These are phyloP conservation scores for Oryzias dopingdopingensis DNA, from an alignment of 2,797 vertebrate genomes.

Conservation along the genomic window DNA sequence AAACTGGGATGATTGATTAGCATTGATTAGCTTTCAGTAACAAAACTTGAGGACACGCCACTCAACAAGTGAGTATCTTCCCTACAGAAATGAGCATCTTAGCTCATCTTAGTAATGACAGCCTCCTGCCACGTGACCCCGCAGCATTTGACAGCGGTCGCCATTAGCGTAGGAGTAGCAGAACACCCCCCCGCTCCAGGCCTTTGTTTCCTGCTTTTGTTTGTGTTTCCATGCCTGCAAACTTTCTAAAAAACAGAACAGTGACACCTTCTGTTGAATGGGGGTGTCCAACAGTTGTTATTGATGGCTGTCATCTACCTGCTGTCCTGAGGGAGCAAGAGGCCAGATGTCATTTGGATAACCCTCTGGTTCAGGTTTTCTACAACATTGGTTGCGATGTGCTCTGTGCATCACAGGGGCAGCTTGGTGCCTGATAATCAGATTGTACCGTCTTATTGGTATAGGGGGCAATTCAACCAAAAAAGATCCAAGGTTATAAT, in stretches of 20 bases:
- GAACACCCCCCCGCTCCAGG: slow-evolving; percentile 1
- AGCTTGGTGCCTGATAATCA: too few relatives aligned
- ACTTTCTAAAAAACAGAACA: slow-evolving; percentile 18
- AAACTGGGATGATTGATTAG: slow-evolving; percentile 28
- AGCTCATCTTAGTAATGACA: slow-evolving; percentile 5
- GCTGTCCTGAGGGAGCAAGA: slow-evolving; percentile 23
- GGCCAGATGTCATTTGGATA: slow-evolving; percentile 23
- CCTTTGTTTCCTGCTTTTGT: slow-evolving; percentile 35
- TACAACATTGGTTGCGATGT: not conserved
- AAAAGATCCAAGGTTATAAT: too few relatives aligned
- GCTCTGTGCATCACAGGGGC: not conserved
- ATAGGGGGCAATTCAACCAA: not conserved
- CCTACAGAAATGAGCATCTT: slow-evolving; percentile 33
- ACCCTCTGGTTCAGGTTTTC: not conserved
- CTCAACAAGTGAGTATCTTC: slow-evolving; percentile 31
- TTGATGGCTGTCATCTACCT: slow-evolving; percentile 37
- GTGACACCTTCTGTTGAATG: slow-evolving; percentile 42
- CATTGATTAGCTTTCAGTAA: slow-evolving; percentile 57
- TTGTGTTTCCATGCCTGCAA: slow-evolving; percentile 28
- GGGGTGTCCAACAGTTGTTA: slow-evolving; percentile 20
- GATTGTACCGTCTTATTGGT: not conserved
- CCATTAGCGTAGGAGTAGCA: slow-evolving; percentile 21
- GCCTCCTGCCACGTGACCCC: slow-evolving; percentile 40
- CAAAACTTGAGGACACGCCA: slow-evolving; percentile 22
- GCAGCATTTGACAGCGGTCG: not conserved